These are phyloP conservation scores for Zaprionus nigranus DNA, from an alignment of 1,140 invertebrate species.

Conservation along the genomic window DNA sequence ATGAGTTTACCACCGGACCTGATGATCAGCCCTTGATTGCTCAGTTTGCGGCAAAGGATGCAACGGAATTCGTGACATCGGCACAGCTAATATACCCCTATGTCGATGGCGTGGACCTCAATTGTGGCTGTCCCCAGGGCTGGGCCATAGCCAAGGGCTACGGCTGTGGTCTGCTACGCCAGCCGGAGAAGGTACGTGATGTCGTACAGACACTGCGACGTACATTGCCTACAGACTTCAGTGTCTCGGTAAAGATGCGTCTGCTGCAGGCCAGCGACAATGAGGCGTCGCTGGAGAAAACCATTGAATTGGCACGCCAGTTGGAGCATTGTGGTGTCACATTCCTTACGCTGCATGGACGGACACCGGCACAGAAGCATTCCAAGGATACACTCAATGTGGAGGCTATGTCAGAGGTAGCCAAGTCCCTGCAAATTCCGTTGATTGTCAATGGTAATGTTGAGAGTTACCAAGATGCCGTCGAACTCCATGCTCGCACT, in stretches of 20 bases:
- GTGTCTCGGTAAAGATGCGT: constrained; percentile 96
- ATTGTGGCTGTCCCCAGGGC: constrained; percentile 98
- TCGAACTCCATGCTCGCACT: constrained; percentile 87
- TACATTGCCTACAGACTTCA: constrained; percentile 90
- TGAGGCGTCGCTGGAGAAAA: constrained; percentile 73
- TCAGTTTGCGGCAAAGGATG: constrained; percentile 96
- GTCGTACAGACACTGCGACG: constrained; percentile 91
- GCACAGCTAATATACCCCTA: constrained; percentile 93
- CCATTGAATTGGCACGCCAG: constrained; percentile 88
- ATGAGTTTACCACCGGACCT: constrained; percentile 93
- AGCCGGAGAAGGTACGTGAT: constrained; percentile 93
- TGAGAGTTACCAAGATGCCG: constrained; percentile 89
- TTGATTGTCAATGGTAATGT: constrained; percentile 97
- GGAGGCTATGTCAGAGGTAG: constrained; percentile 90
- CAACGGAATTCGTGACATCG: constrained; percentile 93
- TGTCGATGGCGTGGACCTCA: constrained; percentile 94
- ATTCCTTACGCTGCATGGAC: constrained; percentile 95
- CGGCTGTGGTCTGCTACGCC: constrained; percentile 92
- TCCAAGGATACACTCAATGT: constrained; percentile 90
- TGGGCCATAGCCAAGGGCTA: constrained; percentile 97
- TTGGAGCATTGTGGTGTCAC: constrained; percentile 93
- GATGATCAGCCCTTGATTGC: constrained; percentile 94
- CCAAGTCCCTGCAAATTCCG: constrained; percentile 89
- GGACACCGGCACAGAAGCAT: constrained; percentile 92
- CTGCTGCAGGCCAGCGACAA: constrained; percentile 86